Base-by-base conservation (phyloP, 1,140 invertebrate genomes). In the Drosophila ercepeae region DNA sequence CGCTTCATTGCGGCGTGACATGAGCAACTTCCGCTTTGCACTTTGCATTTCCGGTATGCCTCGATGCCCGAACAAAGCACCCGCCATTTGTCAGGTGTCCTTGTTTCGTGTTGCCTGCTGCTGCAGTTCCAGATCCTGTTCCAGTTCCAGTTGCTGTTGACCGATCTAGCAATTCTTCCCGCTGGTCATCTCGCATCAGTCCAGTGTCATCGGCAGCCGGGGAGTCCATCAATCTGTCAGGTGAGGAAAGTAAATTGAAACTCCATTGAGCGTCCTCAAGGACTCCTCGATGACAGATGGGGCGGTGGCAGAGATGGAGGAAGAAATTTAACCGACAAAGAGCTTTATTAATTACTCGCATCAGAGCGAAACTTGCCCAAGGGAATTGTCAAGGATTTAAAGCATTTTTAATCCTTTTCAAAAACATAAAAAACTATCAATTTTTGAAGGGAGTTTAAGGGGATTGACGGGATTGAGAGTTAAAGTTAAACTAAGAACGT, bases 21-120 rank as follows among this genome's bases (percentile, higher is more conserved):
- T 78, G 70, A 75, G 70, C 79, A 34, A 71, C 70, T 71, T 84
- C 79, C 78, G 78, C 77, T 50, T 84, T 83, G 79, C 78, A 83
- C 79, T 78, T 84, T 78, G 45, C 77, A 65, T 73, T 71, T 82
- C 79, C 78, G 79, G 75, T 42, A 55, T 55, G 46, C 18, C 42
- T 59, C 70, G 53, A 29, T 9, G n/a, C n/a, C 6, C 68, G 59
- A 57, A 58, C 75, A 74, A 51, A 74, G 55, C 59, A 41, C 29
- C 11, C 46, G 39, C 71, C 65, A 71, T 67, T 44, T 67, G 63
- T 65, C 63, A 65, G 46, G 14, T 25, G n/a, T 16, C 29, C 29
- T 32, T 27, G 27, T 32, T 32, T 21, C 21, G 21, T 7, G 29
- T 11, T 8, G 29, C 29, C 6, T 21, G 2, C 2, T 7, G n/a